Evolutionary conservation across 2,797 vertebrate species (phyloP), one percentile per base, ranked within the genome.

Genomic region (Gallinago stenura): DNA sequence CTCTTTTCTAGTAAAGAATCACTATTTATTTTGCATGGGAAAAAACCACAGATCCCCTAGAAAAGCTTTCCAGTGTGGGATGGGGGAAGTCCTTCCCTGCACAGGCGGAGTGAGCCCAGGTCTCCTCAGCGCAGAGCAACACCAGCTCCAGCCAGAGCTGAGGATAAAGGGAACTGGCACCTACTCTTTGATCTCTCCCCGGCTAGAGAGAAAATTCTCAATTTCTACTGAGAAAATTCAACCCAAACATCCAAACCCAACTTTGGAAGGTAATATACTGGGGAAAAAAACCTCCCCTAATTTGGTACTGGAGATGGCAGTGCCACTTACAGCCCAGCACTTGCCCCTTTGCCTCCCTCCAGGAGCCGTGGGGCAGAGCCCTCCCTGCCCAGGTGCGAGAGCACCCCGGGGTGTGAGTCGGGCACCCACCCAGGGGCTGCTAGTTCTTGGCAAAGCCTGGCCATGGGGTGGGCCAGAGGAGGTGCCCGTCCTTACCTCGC

Each of bases 401-500:
- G 13, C 75, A 54, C 71, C 53, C 62, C 11, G 10, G 30, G 65
- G 39, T 31, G 10, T 1, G 1, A 53, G 30, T 2, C 17, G 4
- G 30, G 26, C 56, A 30, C 31, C 41, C 12, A 14, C 37, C 16
- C 2, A 3, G 12, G 22, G 15, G 16, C 97, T 12, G 48, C n/a
- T 2, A 5, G 13, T 12, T 24, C 17, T 6, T 1, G 41, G 64
- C 46, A 35, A 25, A 65, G 41, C 35, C 45, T 9, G 45, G 46
- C 20, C 1, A 0, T 7, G 50, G 7, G 54, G 22, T 0, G 0
- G 30, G 60, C 53, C 1, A 0, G 50, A 64, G 31, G 51, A 39
- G 33, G 20, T 1, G 1, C 35, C 45, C 4, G 18, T 22, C 17
- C 95, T 95, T 96, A 99, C 99, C 99, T 99, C 99, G 48, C 99